Base-by-base conservation (phyloP, 2,113 vertebrate species). In the Dipodomys spectabilis region DNA sequence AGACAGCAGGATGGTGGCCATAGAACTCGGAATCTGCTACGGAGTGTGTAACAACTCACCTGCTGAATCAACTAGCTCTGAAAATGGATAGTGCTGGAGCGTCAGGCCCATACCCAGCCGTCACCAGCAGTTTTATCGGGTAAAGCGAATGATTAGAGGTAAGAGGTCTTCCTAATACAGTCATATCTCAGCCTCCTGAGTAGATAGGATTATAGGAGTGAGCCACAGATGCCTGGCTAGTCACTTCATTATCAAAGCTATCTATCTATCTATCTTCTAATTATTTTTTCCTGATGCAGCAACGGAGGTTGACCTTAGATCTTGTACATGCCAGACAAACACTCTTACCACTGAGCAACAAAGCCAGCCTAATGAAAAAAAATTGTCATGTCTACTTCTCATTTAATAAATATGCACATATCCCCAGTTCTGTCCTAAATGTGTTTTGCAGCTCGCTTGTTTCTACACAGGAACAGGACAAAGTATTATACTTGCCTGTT, bases 391-490 rank as follows among this genome's bases (percentile, higher is more conserved):
- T 80, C 32, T 72, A 77, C 80, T 86, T 88, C 27, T 80, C 73
- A 68, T 30, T 73, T 27, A 20, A 86, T 85, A n/a, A 28, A 57
- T 64, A 80, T 94, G 68, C 32, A 81, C 3, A 72, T 72, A 79
- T 81, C n/a, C 71, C 15, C n/a, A 72, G 64, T 62, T 81, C 60
- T 74, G 92, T 30, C 57, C 65, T 25, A 88, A 90, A 44, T 77
- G 69, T 72, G 74, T 86, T 94, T 84, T 69, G 57, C 11, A 67
- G 74, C 64, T 69, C 19, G 35, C 85, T 90, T 90, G 86, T 78
- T 71, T 27, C 23, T 44, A 71, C 4, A 20, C 60, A 79, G 62
- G 85, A 23, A 57, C 53, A 57, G 53, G 53, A 57, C 53, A 57
- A 57, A 57, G 53, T 16, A 88, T 20, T 45, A 49, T 35, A 49